Evolutionary conservation across 2,113 vertebrate species (phyloP).

Genomic region (Peromyscus polionotus): DNA sequence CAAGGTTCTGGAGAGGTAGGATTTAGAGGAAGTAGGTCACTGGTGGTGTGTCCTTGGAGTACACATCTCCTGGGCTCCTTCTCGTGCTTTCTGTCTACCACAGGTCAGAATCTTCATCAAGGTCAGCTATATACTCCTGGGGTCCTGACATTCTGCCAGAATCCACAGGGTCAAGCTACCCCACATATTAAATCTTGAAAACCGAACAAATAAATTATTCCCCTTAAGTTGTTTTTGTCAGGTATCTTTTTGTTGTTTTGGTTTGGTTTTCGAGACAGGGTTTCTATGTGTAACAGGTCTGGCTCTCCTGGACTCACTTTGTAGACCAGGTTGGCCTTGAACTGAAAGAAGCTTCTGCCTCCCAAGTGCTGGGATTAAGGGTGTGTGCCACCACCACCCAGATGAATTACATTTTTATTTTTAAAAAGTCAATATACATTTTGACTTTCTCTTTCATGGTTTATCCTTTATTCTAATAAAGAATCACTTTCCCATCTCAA

Average conservation of each 20-base stretch:
- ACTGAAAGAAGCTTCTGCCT: too few relatives aligned
- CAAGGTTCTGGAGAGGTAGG: neutral
- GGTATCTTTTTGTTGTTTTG: neutral
- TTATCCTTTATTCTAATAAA: neutral
- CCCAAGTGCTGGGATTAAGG: too few relatives aligned
- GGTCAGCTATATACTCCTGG: neutral
- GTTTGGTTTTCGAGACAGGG: neutral
- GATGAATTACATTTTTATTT: neutral
- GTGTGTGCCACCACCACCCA: neutral
- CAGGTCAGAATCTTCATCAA: neutral
- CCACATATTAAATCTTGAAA: neutral
- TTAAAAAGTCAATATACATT: neutral
- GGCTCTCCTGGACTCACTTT: too few relatives aligned
- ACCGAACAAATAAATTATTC: neutral
- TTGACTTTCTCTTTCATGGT: neutral
- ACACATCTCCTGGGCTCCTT: neutral
- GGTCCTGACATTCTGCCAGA: neutral
- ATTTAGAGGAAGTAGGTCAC: neutral
- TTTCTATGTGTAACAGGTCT: too few relatives aligned
- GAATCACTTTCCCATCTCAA: neutral
- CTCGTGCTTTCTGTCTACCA: neutral
- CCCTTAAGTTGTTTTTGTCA: neutral
- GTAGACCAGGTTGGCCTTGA: too few relatives aligned
- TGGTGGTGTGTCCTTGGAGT: neutral
- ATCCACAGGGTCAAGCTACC: neutral